Conservation (phyloP, 2,113 vertebrate species). For the Macrotus californicus region DNA sequence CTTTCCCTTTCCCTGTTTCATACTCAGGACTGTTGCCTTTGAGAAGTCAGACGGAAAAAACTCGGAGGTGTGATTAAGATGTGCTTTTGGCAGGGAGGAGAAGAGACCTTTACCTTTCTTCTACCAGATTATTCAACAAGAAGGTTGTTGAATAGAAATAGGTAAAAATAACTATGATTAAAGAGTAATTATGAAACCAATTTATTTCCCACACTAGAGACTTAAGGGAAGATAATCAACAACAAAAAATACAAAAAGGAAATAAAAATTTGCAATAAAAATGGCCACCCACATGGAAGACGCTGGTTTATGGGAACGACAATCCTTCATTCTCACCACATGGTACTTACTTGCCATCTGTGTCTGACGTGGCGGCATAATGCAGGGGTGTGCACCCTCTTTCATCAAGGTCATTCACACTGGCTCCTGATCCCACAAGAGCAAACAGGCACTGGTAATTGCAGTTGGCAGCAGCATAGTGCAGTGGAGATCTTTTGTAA, state of each 20-base stretch:
- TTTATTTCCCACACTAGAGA: not conserved
- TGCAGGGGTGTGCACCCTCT: conserved; percentile 96
- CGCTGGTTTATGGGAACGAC: not conserved
- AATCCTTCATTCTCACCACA: not conserved
- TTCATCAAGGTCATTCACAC: conserved; percentile 96
- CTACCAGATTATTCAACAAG: not conserved
- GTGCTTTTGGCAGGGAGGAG: not conserved
- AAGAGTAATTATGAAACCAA: conserved; percentile 23
- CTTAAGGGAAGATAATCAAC: not conserved
- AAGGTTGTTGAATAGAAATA: not conserved
- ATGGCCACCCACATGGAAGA: not conserved
- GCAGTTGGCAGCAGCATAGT: conserved; percentile 99
- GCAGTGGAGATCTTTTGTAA: conserved; percentile 91
- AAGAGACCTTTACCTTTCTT: not conserved
- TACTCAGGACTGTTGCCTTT: not conserved
- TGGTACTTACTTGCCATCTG: conserved; percentile 93
- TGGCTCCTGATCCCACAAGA: conserved; percentile 98
- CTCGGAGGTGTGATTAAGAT: not conserved
- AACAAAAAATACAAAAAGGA: not conserved
- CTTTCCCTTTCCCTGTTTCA: not conserved
- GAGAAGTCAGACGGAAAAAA: not conserved
- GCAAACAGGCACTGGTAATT: conserved; percentile 99
- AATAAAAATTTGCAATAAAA: not conserved
- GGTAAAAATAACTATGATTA: not conserved
- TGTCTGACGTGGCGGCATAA: conserved; percentile 97